phyloP scores from a whole-genome alignment of 2,888 invertebrate genomes.

The Pyralis farinalis region DNA sequence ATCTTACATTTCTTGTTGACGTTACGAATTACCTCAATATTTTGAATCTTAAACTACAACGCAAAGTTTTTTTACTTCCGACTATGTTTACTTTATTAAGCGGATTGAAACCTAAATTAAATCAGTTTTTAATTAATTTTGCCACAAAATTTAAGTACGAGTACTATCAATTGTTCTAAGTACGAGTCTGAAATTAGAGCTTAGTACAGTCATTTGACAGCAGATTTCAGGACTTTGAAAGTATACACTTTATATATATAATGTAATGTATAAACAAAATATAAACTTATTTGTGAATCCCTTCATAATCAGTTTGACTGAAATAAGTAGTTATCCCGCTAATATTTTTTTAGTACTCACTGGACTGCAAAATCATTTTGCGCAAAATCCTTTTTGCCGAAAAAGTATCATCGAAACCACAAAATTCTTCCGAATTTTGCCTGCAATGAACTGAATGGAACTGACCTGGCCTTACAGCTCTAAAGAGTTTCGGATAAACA shows the following conservation, averaged over 20 bases:
- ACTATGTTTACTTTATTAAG: too few species aligned
- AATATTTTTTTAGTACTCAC: constrained; percentile 11
- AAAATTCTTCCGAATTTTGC: too few species aligned
- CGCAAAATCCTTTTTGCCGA: too few species aligned
- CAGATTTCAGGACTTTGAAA: constrained; percentile 7
- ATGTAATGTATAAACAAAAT: constrained; percentile 9
- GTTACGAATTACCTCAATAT: constrained; percentile 8
- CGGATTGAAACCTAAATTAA: too few species aligned
- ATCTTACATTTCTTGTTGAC: constrained; percentile 13
- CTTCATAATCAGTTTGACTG: constrained; percentile 7
- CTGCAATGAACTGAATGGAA: too few species aligned
- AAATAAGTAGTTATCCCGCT: constrained; percentile 4
- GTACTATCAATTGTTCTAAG: constrained; percentile 2
- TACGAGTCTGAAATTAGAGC: constrained; percentile 7
- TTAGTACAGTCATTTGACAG: constrained; percentile 7
- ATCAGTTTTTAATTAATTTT: too few species aligned
- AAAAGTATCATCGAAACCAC: too few species aligned
- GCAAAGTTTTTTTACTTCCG: constrained; percentile 14
- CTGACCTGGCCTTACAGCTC: too few species aligned
- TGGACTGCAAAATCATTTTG: too few species aligned
- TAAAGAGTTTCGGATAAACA: too few species aligned
- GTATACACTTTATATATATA: too few species aligned
- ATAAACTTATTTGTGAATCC: constrained; percentile 8
- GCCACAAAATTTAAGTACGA: too few species aligned
- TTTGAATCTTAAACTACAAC: constrained; percentile 10